Percentiles rank a stretch among this genome's conserved stretches.
phyloP scores from a whole-genome alignment of 2,113 vertebrate species.

The Bos taurus region DNA sequence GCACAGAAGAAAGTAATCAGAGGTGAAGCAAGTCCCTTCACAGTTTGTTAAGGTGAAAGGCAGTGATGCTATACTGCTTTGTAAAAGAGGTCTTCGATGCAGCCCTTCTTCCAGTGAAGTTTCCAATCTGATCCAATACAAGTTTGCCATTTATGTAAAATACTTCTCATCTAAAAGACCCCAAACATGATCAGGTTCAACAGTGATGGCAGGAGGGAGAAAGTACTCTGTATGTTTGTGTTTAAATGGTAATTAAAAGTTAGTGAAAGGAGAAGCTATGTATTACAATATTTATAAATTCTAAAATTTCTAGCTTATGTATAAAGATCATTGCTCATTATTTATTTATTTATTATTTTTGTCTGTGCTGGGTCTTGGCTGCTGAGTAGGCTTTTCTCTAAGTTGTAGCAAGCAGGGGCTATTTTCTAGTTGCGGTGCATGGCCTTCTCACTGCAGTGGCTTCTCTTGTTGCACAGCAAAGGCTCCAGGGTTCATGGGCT shows the following conservation, averaged over 20 bases:
- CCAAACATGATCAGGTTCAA: neutral
- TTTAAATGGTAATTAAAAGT: conserved; percentile 3
- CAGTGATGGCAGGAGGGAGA: neutral
- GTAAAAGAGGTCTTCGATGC: neutral
- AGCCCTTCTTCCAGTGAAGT: neutral
- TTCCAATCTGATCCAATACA: neutral
- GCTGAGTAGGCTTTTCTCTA: neutral
- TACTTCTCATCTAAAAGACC: neutral
- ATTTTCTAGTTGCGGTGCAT: neutral
- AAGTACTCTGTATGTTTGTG: neutral
- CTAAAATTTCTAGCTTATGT: neutral
- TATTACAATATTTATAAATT: neutral
- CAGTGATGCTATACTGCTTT: neutral
- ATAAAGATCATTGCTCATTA: neutral
- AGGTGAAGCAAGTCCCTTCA: neutral
- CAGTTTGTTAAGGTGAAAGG: neutral
- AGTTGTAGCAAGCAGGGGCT: neutral
- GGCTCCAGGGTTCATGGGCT: neutral
- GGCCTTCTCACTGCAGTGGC: neutral
- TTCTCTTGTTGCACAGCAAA: neutral
- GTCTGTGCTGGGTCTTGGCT: neutral
- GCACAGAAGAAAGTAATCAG: neutral
- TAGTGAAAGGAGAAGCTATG: neutral
- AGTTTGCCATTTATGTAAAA: neutral
- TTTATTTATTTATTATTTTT: neutral